Evolutionary conservation across 1,140 invertebrate species (phyloP).

Genomic region (Pristionchus pacificus): DNA sequence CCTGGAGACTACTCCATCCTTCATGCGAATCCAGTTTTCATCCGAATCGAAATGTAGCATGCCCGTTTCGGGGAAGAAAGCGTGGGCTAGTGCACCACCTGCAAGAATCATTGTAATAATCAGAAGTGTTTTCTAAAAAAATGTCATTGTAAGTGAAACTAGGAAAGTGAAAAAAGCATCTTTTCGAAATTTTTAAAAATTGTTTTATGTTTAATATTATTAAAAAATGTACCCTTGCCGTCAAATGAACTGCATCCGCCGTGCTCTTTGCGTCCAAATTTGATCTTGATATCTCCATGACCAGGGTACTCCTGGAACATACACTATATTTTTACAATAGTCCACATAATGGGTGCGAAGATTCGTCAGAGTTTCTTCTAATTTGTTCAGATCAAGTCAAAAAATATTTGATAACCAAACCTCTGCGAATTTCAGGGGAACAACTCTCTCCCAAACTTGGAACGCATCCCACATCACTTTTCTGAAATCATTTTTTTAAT

Average conservation of each 20-base stretch:
- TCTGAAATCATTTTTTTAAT: background rate
- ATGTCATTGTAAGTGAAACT: too few species aligned
- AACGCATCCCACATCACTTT: background rate
- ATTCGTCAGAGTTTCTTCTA: background rate
- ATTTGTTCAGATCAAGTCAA: background rate
- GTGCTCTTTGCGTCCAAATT: background rate
- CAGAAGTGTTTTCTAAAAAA: too few species aligned
- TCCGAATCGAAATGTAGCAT: background rate
- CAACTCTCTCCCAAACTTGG: background rate
- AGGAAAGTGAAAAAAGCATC: background rate
- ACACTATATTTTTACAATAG: too few species aligned
- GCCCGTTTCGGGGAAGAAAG: background rate
- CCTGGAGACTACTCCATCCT: background rate
- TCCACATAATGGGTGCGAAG: background rate
- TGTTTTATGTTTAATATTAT: background rate
- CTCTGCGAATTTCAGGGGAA: background rate
- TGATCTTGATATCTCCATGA: background rate
- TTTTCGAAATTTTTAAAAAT: background rate
- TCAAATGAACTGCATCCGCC: background rate
- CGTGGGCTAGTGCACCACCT: background rate
- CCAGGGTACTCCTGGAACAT: too few species aligned
- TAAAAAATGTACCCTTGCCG: background rate
- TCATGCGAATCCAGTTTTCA: background rate
- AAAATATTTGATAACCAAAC: too few species aligned
- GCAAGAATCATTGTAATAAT: too few species aligned